These are phyloP conservation scores for Poeciliopsis occidentalis DNA, from an alignment of 2,113 vertebrate species.

Conservation along the genomic window DNA sequence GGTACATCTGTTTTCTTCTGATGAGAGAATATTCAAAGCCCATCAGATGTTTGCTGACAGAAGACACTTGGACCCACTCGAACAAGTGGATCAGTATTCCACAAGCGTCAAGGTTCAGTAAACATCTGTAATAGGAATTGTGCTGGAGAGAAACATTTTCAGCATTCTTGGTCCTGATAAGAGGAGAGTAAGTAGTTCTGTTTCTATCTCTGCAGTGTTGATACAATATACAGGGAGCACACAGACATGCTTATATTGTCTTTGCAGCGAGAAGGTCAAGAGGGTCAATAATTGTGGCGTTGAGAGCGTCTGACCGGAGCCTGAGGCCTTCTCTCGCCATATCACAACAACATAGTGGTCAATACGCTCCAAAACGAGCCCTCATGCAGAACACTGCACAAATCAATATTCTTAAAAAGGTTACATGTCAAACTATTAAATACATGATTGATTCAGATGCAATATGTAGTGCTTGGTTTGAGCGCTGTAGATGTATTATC, in stretches of 20 bases:
- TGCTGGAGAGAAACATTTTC: conserved; percentile 16
- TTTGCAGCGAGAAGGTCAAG: conserved; percentile 74
- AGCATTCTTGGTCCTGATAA: conserved; percentile 19
- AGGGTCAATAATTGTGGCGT: conserved; percentile 79
- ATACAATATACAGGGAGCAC: conserved; percentile 29
- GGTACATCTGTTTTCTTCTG: neutral
- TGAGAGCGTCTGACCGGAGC: conserved; percentile 77
- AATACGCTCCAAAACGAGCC: conserved; percentile 80
- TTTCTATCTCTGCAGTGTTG: conserved; percentile 33
- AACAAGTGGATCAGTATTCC: conserved; percentile 15
- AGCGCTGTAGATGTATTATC: conserved; percentile 69
- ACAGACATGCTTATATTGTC: conserved; percentile 39
- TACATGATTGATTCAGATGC: conserved; percentile 75
- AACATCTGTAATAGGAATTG: conserved; percentile 9
- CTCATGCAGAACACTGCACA: conserved; percentile 72
- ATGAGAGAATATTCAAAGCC: conserved; percentile 1
- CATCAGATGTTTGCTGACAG: neutral
- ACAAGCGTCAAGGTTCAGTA: neutral
- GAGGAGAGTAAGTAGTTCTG: conserved; percentile 25
- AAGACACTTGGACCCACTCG: neutral
- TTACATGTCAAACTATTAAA: conserved; percentile 85
- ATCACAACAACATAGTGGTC: conserved; percentile 82
- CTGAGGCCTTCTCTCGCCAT: conserved; percentile 68
- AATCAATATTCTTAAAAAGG: conserved; percentile 84
- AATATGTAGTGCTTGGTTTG: conserved; percentile 62